A percentile compares a stretch with the other conserved stretches of the same genome.
These are phyloP conservation scores for Micropoecilia bifurca DNA, from an alignment of 2,797 vertebrate genomes.

Conservation along the genomic window DNA sequence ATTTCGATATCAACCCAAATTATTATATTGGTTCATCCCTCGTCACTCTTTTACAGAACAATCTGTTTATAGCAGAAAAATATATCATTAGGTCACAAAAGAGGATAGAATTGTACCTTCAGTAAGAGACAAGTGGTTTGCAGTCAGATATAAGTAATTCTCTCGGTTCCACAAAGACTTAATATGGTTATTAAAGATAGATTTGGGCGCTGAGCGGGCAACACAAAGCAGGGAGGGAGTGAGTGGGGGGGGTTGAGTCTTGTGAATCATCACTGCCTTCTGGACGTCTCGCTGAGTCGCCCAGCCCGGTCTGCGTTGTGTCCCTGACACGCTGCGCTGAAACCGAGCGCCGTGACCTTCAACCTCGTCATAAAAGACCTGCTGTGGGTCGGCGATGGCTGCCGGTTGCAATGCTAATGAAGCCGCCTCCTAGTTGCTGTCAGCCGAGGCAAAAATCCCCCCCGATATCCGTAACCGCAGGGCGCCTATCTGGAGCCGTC, in stretches of 20 bases:
- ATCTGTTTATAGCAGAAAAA: background rate
- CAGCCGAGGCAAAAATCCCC: constrained; percentile 42
- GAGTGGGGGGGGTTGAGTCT: constrained; percentile 32
- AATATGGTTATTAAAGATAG: constrained; percentile 26
- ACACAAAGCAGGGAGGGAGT: constrained; percentile 9
- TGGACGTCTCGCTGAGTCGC: constrained; percentile 42
- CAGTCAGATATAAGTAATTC: constrained; percentile 39
- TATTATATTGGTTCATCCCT: no score
- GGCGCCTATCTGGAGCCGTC: constrained; percentile 33
- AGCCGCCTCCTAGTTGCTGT: constrained; percentile 39
- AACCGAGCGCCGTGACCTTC: constrained; percentile 49
- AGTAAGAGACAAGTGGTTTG: constrained; percentile 1
- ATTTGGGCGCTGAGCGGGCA: constrained; percentile 15
- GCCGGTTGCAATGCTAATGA: constrained; percentile 52
- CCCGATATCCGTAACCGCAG: constrained; percentile 31
- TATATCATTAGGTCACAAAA: constrained; percentile 8
- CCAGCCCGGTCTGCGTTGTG: constrained; percentile 47
- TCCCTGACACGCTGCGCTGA: constrained; percentile 53
- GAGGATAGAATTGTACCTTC: background rate
- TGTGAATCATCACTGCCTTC: constrained; percentile 61
- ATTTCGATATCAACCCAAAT: no score
- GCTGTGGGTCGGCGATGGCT: constrained; percentile 40
- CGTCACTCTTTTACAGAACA: background rate
- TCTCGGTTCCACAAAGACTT: constrained; percentile 7
- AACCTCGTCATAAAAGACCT: constrained; percentile 62